phyloP scores from a whole-genome alignment of 2,797 vertebrate genomes.

The Lagodon rhomboides region DNA sequence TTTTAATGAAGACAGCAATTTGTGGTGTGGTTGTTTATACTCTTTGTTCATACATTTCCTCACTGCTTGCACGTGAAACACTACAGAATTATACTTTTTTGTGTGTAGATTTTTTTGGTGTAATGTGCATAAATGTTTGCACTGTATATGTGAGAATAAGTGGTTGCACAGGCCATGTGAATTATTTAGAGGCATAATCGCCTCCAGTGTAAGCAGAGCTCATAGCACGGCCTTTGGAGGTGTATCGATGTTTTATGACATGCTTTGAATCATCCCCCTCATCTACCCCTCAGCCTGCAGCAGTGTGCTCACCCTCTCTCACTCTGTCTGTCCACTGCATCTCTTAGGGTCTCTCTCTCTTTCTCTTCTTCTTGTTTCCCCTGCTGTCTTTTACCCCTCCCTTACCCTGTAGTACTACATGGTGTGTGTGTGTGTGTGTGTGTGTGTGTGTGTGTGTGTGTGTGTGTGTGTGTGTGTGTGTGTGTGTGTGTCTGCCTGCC shows the following conservation, averaged over 20 bases:
- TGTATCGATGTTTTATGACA: constrained; percentile 79
- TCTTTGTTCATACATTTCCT: neutral
- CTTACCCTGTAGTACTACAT: constrained; percentile 13
- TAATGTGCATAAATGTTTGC: constrained; percentile 8
- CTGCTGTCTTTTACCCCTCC: neutral
- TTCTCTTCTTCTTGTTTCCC: constrained; percentile 1
- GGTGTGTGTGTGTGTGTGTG: constrained; percentile 27
- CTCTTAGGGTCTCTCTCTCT: neutral
- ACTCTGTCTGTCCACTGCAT: constrained; percentile 32
- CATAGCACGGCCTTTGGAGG: constrained; percentile 53
- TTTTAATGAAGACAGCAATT: neutral
- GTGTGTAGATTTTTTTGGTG: constrained; percentile 23
- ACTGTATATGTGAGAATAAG: constrained; percentile 41
- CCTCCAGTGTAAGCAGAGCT: constrained; percentile 63
- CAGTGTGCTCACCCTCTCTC: constrained; percentile 29
- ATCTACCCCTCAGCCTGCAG: constrained; percentile 52
- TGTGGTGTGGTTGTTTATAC: neutral
- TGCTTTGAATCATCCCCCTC: constrained; percentile 71
- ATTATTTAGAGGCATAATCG: constrained; percentile 77
- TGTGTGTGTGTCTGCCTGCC: constrained; percentile 43
- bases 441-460: constrained; percentile 18
- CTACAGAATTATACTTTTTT: neutral
- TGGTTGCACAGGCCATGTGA: constrained; percentile 43
- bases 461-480: constrained; percentile 26
- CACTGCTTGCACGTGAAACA: neutral